Evolutionary conservation across 2,797 vertebrate species (phyloP).

Genomic region (Sciurus vulgaris): DNA sequence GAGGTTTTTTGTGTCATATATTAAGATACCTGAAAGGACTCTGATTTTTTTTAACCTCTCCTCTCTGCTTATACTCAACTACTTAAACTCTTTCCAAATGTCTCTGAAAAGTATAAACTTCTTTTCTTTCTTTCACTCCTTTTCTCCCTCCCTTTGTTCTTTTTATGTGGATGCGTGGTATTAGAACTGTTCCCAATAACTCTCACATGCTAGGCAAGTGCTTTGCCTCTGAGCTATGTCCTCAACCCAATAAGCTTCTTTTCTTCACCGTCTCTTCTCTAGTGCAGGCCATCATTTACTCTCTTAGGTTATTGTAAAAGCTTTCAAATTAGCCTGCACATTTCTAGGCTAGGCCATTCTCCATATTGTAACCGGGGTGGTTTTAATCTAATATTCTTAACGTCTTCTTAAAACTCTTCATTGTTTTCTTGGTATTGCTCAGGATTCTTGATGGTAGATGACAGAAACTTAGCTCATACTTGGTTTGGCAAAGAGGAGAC

Average conservation of each 20-base stretch:
- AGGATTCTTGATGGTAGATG: background rate
- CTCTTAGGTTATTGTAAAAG: background rate
- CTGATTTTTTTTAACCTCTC: background rate
- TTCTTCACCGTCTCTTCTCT: background rate
- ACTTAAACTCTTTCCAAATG: background rate
- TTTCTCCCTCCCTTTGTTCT: too few relatives aligned
- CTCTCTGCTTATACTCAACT: background rate
- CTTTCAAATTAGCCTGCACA: background rate
- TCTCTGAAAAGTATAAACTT: slow-evolving; percentile 2
- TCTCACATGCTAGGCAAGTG: too few relatives aligned
- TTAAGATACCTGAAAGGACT: slow-evolving; percentile 1
- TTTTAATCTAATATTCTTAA: background rate
- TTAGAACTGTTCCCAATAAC: too few relatives aligned
- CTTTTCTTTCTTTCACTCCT: background rate
- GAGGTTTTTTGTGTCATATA: background rate
- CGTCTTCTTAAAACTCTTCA: background rate
- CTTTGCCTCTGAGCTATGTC: too few relatives aligned
- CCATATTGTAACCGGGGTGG: background rate
- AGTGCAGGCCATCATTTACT: background rate
- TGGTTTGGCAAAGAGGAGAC: slow-evolving; percentile 11
- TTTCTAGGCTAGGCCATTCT: background rate
- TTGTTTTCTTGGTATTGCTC: background rate
- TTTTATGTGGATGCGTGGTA: too few relatives aligned
- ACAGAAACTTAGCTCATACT: background rate
- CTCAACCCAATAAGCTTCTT: background rate